phyloP scores from a whole-genome alignment of 53 echinoderm and acorn worm genomes.

The Echinometra lucunter region DNA sequence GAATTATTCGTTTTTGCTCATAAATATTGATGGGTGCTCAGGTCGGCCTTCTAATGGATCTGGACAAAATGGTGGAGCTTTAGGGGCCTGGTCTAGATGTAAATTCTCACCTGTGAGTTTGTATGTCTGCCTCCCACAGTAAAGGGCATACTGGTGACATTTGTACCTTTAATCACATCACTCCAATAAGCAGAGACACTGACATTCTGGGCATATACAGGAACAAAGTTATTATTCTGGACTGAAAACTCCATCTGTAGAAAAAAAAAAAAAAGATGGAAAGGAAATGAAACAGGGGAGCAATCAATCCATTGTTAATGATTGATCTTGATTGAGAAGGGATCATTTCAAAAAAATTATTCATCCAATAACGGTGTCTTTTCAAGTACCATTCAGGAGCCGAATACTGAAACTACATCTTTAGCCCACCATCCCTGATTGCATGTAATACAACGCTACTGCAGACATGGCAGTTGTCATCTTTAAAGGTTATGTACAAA shows the following conservation, averaged over 20 bases:
- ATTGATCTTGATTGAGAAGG: background rate
- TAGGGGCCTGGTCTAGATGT: too few relatives aligned
- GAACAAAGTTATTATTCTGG: constrained; percentile 44
- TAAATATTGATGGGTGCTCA: too few relatives aligned
- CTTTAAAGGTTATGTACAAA: too few relatives aligned
- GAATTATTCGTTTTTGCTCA: too few relatives aligned
- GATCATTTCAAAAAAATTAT: too few relatives aligned
- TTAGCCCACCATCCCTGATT: too few relatives aligned
- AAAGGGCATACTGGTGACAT: background rate
- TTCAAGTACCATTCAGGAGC: too few relatives aligned
- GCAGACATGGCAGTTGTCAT: background rate
- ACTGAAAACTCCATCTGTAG: constrained; percentile 32
- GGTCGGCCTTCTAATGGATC: too few relatives aligned
- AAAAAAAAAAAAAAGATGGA: background rate
- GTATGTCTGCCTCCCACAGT: constrained; percentile 14
- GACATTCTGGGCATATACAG: constrained; percentile 27
- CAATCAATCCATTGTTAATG: background rate
- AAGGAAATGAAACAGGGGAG: background rate
- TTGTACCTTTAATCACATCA: constrained; percentile 30
- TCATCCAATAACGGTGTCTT: too few relatives aligned
- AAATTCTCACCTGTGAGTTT: constrained; percentile 25
- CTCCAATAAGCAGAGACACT: constrained; percentile 52
- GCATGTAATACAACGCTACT: too few relatives aligned
- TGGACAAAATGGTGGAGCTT: too few relatives aligned
- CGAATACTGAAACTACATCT: too few relatives aligned